Evolutionary conservation across 2,113 vertebrate genomes (phyloP).

Genomic region (Notechis scutatus): DNA sequence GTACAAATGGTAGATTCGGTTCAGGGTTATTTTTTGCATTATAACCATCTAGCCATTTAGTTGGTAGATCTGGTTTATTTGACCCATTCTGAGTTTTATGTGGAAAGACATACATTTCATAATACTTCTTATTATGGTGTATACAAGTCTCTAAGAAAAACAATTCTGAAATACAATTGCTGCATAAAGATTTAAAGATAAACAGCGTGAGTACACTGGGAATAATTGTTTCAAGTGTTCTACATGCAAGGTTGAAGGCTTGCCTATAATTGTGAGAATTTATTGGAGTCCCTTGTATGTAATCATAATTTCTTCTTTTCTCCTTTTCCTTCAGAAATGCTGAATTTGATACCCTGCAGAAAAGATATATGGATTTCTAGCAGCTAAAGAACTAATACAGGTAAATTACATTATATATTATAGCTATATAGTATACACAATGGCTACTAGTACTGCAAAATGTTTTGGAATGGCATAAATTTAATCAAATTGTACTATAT

Average conservation of each 20-base stretch:
- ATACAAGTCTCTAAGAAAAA: background rate
- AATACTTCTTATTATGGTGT: background rate
- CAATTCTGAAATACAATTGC: background rate
- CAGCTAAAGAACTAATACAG: conserved; percentile 67
- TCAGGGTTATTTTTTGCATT: background rate
- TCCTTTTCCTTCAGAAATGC: conserved; percentile 65
- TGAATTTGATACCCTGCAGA: conserved; percentile 56
- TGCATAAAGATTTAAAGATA: background rate
- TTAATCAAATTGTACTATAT: background rate
- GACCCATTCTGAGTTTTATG: background rate
- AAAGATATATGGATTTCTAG: conserved; percentile 62
- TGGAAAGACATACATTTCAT: background rate
- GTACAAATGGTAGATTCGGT: background rate
- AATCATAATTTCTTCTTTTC: conserved; percentile 5
- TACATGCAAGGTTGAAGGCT: background rate
- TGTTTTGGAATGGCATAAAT: conserved; percentile 4
- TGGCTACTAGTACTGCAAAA: conserved; percentile 20
- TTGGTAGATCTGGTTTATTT: background rate
- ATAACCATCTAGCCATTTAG: background rate
- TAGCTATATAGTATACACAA: background rate
- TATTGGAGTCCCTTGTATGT: background rate
- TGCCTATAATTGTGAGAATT: background rate
- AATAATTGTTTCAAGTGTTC: background rate
- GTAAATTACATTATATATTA: conserved; percentile 58
- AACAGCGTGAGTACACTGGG: background rate